These are phyloP conservation scores for Steinernema feltiae DNA, from an alignment of 1,140 invertebrate genomes.

Conservation along the genomic window DNA sequence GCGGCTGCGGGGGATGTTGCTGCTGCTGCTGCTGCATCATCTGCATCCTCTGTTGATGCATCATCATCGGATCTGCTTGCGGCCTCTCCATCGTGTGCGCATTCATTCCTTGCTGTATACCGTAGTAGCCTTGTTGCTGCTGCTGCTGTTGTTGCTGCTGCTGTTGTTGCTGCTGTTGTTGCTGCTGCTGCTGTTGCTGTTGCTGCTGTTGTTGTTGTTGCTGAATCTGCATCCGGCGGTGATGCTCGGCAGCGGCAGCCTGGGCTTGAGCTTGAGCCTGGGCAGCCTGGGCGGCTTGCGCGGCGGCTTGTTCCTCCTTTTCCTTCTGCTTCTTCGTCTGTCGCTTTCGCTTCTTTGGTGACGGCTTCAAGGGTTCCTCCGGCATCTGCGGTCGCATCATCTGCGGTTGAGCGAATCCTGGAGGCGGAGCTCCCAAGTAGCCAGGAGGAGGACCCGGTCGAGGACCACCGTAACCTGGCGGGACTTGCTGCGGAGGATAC, in stretches of 20 bases:
- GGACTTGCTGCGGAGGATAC: conserved; percentile 21
- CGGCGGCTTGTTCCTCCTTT: conserved; percentile 19
- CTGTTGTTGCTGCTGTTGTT: conserved; percentile 11
- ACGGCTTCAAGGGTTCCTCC: conserved; percentile 6
- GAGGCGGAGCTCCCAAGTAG: background rate
- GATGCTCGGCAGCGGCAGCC: background rate
- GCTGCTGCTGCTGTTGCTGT: conserved; percentile 22
- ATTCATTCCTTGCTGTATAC: background rate
- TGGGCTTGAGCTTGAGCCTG: background rate
- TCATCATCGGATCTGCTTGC: background rate
- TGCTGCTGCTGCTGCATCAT: conserved; percentile 9
- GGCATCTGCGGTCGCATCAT: conserved; percentile 2
- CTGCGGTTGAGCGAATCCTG: conserved; percentile 11
- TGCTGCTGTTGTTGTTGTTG: conserved; percentile 21
- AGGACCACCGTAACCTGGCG: conserved; percentile 10
- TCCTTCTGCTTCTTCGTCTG: conserved; percentile 32
- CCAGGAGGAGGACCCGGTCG: background rate
- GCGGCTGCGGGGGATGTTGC: background rate
- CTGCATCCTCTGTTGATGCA: conserved; percentile 12
- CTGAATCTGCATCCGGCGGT: conserved; percentile 14
- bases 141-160: conserved; percentile 19
- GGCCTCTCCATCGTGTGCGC: conserved; percentile 10
- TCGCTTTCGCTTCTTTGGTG: conserved; percentile 29
- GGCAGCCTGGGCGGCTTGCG: background rate
- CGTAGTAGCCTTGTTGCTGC: conserved; percentile 18